Evolutionary conservation across 2,797 vertebrate species (phyloP), one percentile per base, ranked within the genome.

Genomic region (Eurystomus glaucurus): DNA sequence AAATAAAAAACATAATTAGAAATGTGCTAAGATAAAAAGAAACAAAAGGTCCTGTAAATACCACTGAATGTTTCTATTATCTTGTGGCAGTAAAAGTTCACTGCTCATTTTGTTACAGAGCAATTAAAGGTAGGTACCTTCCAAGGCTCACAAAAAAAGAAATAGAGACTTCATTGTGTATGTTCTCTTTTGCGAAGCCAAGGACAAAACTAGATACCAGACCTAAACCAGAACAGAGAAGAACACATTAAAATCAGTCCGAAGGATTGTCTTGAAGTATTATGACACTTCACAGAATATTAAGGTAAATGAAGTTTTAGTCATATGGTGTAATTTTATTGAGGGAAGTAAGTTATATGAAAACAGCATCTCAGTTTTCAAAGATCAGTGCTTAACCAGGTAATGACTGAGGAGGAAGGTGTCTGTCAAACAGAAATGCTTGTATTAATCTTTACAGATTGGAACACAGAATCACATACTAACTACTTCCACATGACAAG

Each of bases 41-140:
- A 97, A 94, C 45, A 90, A 91, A 96, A 85, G 54, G 62, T 93
- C 85, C 33, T 86, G 65, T 82, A 94, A 97, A 97, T 91, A 85
- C 41, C 66, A 74, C 31, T 68, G 83, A 91, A 88, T 77, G 35
- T 81, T 94, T 77, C 66, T 89, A 35, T 74, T 86, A 91, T 94
- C 60, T 60, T 58, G 25, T 46, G 72, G 62, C 61, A 78, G 46
- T 88, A 78, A 81, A 95, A 81, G 69, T 90, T 93, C 41, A 26
- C 20, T 88, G 29, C 46, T 88, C 75, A 61, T 96, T 95, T 93
- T 85, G 51, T 89, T 82, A 79, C 31, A 90, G 41, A 92, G 41
- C n/a, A 87, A 71, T 72, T 91, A 91, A 91, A 93, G 29, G n/a
- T 65, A 93, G 62, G 72, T 48, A 90, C 35, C 35, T 96, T 91